These are phyloP conservation scores for Tachysurus fulvidraco DNA, from an alignment of 2,113 vertebrate species.

Conservation along the genomic window DNA sequence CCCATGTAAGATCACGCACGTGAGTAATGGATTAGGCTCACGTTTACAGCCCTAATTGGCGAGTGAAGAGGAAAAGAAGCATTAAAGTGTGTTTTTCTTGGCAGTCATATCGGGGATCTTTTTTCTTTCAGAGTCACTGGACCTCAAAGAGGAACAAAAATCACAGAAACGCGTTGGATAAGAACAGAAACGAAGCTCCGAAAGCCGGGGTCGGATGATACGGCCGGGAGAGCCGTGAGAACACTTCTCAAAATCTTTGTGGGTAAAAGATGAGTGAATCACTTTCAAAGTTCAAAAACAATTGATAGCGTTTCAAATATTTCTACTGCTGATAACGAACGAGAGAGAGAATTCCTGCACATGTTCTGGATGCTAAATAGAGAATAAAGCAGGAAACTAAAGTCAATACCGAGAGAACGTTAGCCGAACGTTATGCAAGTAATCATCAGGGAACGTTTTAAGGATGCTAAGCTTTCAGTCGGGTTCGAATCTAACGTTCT, in stretches of 20 bases:
- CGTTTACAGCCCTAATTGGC: conserved; percentile 31
- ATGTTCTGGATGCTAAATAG: background rate
- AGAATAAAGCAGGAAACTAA: background rate
- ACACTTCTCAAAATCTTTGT: background rate
- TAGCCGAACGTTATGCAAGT: background rate
- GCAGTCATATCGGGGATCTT: background rate
- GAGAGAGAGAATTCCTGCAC: background rate
- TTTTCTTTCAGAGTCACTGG: background rate
- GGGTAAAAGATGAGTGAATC: background rate
- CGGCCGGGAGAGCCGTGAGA: background rate
- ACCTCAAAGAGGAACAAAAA: background rate
- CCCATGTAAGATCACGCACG: conserved; percentile 11
- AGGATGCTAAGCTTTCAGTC: background rate
- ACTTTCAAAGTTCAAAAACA: background rate
- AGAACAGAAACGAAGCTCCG: background rate
- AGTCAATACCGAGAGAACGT: background rate
- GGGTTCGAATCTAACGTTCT: background rate
- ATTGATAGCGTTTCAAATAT: background rate
- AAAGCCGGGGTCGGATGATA: background rate
- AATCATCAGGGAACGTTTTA: background rate
- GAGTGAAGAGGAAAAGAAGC: conserved; percentile 20
- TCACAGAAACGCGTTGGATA: background rate
- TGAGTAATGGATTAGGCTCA: conserved; percentile 37
- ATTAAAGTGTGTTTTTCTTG: conserved; percentile 23
- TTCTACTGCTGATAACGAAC: background rate